Evolutionary conservation across 2,113 vertebrate species (phyloP).

Genomic region (Paedocypris sp.): DNA sequence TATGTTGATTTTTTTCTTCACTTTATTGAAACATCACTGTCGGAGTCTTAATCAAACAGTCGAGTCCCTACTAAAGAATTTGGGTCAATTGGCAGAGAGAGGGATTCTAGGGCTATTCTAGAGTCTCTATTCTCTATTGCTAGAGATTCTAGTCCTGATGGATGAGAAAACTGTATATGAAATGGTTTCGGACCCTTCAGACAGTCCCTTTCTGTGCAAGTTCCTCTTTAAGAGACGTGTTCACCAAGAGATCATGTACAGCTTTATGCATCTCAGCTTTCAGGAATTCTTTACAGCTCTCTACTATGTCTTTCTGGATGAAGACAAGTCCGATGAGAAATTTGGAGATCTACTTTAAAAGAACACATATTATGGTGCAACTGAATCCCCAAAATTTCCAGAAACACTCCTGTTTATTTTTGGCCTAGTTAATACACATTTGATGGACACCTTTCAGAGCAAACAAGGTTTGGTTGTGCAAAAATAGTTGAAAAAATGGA

Average conservation of each 20-base stretch:
- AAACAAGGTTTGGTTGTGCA: background rate
- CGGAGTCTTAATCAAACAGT: background rate
- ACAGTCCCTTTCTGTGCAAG: background rate
- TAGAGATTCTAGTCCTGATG: slow-evolving; percentile 12
- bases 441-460: background rate
- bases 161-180: background rate
- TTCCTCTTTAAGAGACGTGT: slow-evolving; percentile 11
- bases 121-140: too few species aligned
- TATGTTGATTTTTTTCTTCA: slow-evolving; percentile 23
- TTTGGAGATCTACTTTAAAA: background rate
- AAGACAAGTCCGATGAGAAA: background rate
- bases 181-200: background rate
- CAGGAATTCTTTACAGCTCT: slow-evolving; percentile 46
- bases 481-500: background rate
- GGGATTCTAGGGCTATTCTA: background rate
- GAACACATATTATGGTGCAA: too few species aligned
- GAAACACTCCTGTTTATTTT: background rate
- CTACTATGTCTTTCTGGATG: background rate
- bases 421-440: slow-evolving; percentile 2
- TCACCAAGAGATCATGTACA: background rate
- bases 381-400: background rate
- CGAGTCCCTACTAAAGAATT: background rate
- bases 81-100: slow-evolving; percentile 21
- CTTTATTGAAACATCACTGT: slow-evolving; percentile 24
- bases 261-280: slow-evolving; percentile 38